These are phyloP conservation scores for Mus spretus DNA, from an alignment of 2,797 vertebrate species.

Conservation along the genomic window DNA sequence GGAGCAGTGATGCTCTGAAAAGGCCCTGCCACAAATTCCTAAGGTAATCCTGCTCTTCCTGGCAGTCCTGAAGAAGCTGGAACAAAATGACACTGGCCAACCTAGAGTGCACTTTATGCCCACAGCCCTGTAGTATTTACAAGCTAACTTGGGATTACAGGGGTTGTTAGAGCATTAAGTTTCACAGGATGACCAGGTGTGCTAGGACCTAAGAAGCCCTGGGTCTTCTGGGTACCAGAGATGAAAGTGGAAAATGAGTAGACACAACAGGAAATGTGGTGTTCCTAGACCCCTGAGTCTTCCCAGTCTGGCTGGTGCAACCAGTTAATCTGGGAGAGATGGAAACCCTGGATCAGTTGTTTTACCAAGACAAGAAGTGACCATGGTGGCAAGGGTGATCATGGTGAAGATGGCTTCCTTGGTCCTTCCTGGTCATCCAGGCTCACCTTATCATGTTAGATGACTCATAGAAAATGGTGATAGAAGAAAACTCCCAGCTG, in stretches of 20 bases:
- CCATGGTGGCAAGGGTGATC: conserved; percentile 90
- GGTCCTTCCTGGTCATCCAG: conserved; percentile 88
- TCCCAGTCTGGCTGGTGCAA: conserved; percentile 87
- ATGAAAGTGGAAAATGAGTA: conserved; percentile 89
- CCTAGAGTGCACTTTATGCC: conserved; percentile 87
- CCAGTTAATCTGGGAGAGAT: conserved; percentile 90
- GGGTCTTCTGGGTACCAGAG: conserved; percentile 86
- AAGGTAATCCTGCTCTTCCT: conserved; percentile 85
- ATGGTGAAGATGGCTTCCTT: conserved; percentile 90
- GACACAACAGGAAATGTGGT: conserved; percentile 88
- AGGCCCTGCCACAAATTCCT: conserved; percentile 86
- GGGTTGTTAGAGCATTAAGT: conserved; percentile 85
- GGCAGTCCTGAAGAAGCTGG: conserved; percentile 86
- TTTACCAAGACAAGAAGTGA: conserved; percentile 88
- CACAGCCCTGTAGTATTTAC: conserved; percentile 86
- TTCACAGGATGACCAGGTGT: conserved; percentile 85
- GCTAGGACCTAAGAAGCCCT: conserved; percentile 82
- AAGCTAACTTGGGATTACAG: conserved; percentile 85
- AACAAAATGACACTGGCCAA: conserved; percentile 87
- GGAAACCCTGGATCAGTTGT: conserved; percentile 90
- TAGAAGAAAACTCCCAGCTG: conserved; percentile 88
- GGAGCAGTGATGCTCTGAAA: conserved; percentile 88
- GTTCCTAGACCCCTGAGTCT: conserved; percentile 86
- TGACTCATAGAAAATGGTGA: conserved; percentile 88
- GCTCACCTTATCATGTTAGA: conserved; percentile 87